These are phyloP conservation scores for Zaprionus kolodkinae DNA, from an alignment of 1,140 invertebrate genomes.

Conservation along the genomic window DNA sequence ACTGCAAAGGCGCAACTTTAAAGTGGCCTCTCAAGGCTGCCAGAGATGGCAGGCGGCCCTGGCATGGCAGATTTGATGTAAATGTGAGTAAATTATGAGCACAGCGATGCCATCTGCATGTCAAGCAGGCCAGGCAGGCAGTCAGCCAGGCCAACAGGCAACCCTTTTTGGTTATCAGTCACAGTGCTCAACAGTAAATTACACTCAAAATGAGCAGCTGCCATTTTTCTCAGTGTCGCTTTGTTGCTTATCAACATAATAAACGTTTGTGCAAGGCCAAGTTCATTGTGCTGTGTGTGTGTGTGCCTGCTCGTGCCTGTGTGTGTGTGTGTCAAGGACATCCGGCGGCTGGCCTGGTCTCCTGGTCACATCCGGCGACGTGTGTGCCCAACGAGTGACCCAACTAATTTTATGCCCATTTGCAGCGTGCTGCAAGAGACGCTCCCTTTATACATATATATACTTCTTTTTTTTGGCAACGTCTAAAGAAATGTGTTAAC, in stretches of 20 bases:
- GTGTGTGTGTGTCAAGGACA: constrained; percentile 63
- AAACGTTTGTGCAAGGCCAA: constrained; percentile 69
- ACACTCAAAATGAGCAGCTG: constrained; percentile 56
- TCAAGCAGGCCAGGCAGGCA: constrained; percentile 51
- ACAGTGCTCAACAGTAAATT: constrained; percentile 63
- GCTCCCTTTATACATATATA: constrained; percentile 48
- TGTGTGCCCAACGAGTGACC: constrained; percentile 58
- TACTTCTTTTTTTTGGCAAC: constrained; percentile 24
- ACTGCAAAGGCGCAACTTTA: constrained; percentile 10
- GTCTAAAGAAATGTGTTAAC: constrained; percentile 78
- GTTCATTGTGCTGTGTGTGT: constrained; percentile 49
- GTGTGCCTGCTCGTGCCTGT: constrained; percentile 4
- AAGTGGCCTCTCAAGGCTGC: constrained; percentile 19
- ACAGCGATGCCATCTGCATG: constrained; percentile 55
- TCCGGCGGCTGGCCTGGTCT: constrained; percentile 39
- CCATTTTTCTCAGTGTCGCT: constrained; percentile 51
- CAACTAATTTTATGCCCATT: constrained; percentile 82
- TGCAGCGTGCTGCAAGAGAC: constrained; percentile 45
- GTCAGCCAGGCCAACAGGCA: background rate
- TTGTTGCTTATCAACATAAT: constrained; percentile 66
- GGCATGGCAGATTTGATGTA: constrained; percentile 48
- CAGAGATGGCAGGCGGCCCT: background rate
- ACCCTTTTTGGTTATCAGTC: constrained; percentile 60
- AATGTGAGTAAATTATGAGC: constrained; percentile 58
- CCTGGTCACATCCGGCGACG: constrained; percentile 67